Base-by-base conservation (phyloP, 2,888 invertebrate genomes). In the Timandra comae region DNA sequence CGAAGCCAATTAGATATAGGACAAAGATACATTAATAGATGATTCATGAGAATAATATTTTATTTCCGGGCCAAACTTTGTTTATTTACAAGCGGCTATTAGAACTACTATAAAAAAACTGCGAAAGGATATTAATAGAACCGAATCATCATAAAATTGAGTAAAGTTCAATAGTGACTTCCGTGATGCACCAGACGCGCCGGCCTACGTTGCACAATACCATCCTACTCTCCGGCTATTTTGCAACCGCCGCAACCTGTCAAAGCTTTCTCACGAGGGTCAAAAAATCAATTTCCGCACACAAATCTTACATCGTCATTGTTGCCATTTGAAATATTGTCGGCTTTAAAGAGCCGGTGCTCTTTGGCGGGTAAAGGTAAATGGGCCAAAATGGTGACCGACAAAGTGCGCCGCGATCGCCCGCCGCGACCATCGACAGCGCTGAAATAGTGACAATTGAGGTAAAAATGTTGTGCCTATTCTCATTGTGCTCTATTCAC, bases 231-330 rank as follows among this genome's bases (percentile, higher is more conserved):
- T 42, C 49, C 58, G 54, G 56, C 43, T 50, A 52, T 64, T 66
- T 64, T 41, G 64, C 66, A 63, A 62, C 44, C 46, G 62, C 61
- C 61, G 56, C 65, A 76, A 78, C 77, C 77, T 75, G 80, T 74
- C 81, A 77, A 76, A 74, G 71, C 70, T 72, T 80, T 82, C 81
- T 75, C 81, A 79, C 78, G 78, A 57, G 57, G 53, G 60, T 69
- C 63, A 78, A 84, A 84, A 84, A 82, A 81, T 76, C 82, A 78
- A 84, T 84, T 82, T 85, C 85, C 84, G 85, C 82, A 84, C 79
- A 84, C 82, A 82, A 84, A 81, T 82, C 74, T 76, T 68, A 62
- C 73, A 46, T 47, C 52, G 79, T 82, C 82, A 84, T 85, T 85
- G 85, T 84, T 72, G 75, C 58, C 52, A 58, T 69, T 73, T 79